Base-by-base conservation (phyloP, 2,888 invertebrate species). In the Lepidocyrtoides sp. region DNA sequence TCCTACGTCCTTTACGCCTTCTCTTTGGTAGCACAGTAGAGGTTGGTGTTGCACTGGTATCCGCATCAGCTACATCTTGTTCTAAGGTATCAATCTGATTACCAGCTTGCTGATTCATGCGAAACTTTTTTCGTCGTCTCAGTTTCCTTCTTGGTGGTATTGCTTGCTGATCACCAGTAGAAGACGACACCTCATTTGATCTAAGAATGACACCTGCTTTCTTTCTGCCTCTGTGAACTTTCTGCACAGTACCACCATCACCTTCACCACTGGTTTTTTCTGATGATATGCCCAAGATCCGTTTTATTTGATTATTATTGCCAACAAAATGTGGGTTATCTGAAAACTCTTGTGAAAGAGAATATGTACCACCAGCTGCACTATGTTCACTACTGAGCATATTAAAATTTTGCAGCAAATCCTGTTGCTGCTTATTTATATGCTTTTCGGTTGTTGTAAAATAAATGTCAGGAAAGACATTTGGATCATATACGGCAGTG, bases 391-490 rank as follows among this genome's bases (percentile, higher is more conserved):
- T 57, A 29, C 63, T 72, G 0, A 87, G 12, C 60, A 63, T 60
- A 23, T 79, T 87, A 63, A 57, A 23, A 32, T 75, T 57, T 23
- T 83, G 83, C 23, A 29, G 32, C 10, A 17, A 10, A 5, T 77
- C 10, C 20, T 72, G 60, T 32, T 81, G 86, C n/a, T 75, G 75
- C 41, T 2, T 4, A 2, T 20, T 90, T 79, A 2, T 89, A 20
- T 92, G 91, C 51, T 92, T 92, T 10, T 92, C 92, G 4, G 93
- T 94, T 4, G 94, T 93, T 2, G 94, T 94, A 57, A 94, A 94
- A 75, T 94, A 94, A 91, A 94, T 94, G 60, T 94, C 94, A 0
- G 94, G 94, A 82, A 94, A 94, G 23, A 94, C 69, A 79, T 94
- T 93, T 0, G 93, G 92, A 81, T 94, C 94, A 48, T 94, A 94